Evolutionary conservation across 2,113 vertebrate species (phyloP).

Genomic region (Gymnobelideus leadbeateri): DNA sequence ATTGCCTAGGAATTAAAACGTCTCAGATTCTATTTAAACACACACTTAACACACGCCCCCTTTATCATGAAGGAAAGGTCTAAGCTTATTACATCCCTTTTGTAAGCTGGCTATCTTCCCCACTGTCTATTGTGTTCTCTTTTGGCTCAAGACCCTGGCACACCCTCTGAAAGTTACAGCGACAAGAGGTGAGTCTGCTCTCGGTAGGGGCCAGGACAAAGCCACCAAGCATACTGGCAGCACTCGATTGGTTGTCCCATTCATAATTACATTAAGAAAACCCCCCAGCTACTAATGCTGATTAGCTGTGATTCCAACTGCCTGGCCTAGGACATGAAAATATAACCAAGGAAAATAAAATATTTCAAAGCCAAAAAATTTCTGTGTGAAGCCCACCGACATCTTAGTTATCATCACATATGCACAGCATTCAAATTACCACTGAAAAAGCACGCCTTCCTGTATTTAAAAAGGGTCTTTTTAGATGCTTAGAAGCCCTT

Average conservation of each 20-base stretch:
- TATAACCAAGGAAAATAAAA: slow-evolving; percentile 31
- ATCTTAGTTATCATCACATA: background rate
- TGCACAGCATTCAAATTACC: slow-evolving; percentile 20
- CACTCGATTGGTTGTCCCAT: background rate
- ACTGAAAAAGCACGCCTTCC: slow-evolving; percentile 46
- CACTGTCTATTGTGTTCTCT: background rate
- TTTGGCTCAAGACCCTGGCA: slow-evolving; percentile 19
- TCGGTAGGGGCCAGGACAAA: background rate
- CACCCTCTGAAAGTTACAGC: background rate
- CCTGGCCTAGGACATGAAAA: background rate
- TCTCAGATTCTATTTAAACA: slow-evolving; percentile 33
- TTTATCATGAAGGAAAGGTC: slow-evolving; percentile 27
- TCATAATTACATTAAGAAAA: slow-evolving; percentile 45
- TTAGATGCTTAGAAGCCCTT: slow-evolving; percentile 85
- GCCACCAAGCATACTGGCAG: background rate
- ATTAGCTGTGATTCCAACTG: slow-evolving; percentile 25
- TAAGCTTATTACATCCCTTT: slow-evolving; percentile 15
- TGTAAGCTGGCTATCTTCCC: background rate
- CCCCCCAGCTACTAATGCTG: background rate
- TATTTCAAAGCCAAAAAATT: slow-evolving; percentile 48
- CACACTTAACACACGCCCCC: slow-evolving; percentile 2
- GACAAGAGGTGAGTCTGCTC: background rate
- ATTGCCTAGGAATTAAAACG: slow-evolving; percentile 16
- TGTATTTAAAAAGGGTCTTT: slow-evolving; percentile 46
- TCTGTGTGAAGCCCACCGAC: slow-evolving; percentile 27